Percentiles rank a stretch among this genome's conserved stretches.
phyloP scores from a whole-genome alignment of 2,113 vertebrate genomes.

The Syngnathus scovelli region DNA sequence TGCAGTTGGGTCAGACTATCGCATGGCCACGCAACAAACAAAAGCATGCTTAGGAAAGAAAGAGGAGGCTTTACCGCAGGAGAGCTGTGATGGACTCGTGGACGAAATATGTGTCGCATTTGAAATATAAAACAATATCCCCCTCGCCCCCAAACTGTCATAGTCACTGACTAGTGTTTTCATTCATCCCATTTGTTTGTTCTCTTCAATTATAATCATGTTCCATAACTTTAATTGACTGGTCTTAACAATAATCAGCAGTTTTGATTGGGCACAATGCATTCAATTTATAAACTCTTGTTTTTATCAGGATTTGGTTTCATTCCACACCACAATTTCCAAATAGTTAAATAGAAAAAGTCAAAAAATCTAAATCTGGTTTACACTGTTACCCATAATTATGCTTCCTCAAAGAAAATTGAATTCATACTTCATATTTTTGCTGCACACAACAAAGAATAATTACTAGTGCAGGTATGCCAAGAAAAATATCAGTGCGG shows the following conservation, averaged over 20 bases:
- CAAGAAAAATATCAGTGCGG: neutral
- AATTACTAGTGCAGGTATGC: neutral
- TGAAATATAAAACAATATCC: constrained; percentile 6
- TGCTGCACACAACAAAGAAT: neutral
- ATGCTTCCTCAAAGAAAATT: neutral
- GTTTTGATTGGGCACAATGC: no score
- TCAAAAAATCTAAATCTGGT: no score
- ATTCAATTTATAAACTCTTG: no score
- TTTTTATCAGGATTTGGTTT: no score
- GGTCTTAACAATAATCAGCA: no score
- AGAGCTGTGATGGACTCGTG: constrained; percentile 14
- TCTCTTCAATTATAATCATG: neutral
- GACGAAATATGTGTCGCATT: constrained; percentile 21
- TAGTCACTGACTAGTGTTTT: neutral
- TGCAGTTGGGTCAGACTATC: constrained; percentile 30
- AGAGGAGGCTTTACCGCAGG: constrained; percentile 13
- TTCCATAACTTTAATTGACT: no score
- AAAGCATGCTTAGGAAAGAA: constrained; percentile 10
- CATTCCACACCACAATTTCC: no score
- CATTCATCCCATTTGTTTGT: neutral
- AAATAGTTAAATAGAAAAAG: no score
- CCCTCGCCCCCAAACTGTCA: no score
- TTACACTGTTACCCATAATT: neutral
- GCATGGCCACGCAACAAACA: constrained; percentile 16
- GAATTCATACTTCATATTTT: neutral